A percentile compares a stretch with the other conserved stretches of the same genome.
Conservation (phyloP, 2,797 vertebrate species). For the Schizopygopsis malacanthus region DNA sequence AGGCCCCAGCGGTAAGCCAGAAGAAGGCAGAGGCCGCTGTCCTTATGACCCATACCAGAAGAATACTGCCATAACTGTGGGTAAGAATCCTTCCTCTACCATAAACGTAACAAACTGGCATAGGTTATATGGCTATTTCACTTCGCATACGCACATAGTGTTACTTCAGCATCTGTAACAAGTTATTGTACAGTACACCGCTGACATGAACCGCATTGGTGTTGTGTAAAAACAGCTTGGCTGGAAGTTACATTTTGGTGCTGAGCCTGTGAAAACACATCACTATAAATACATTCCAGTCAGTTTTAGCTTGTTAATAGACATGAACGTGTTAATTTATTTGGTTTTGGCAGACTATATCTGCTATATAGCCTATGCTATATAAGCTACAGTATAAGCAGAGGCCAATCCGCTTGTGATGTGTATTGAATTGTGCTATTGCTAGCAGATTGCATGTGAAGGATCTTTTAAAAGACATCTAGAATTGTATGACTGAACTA, state of each 20-base stretch:
- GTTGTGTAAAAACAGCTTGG: background rate
- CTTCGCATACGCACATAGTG: no score
- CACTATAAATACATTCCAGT: background rate
- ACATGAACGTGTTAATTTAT: background rate
- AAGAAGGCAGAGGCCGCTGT: constrained; percentile 90
- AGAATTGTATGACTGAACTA: background rate
- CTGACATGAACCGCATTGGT: background rate
- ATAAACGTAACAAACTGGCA: no score
- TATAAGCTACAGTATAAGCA: background rate
- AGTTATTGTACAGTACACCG: background rate
- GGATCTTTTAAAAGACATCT: background rate
- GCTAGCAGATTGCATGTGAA: background rate
- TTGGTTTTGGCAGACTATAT: background rate
- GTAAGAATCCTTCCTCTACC: constrained; percentile 73
- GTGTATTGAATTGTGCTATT: background rate
- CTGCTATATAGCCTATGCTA: background rate
- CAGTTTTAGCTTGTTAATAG: background rate
- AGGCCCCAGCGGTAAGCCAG: constrained; percentile 56
- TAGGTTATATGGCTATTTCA: background rate
- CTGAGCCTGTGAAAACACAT: background rate
- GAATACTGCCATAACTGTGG: constrained; percentile 87
- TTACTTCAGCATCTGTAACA: background rate
- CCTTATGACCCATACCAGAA: constrained; percentile 91
- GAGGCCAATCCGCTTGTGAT: background rate
- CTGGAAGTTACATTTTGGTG: background rate